phyloP scores from a whole-genome alignment of 2,888 invertebrate species.

The Hylaea fasciaria region DNA sequence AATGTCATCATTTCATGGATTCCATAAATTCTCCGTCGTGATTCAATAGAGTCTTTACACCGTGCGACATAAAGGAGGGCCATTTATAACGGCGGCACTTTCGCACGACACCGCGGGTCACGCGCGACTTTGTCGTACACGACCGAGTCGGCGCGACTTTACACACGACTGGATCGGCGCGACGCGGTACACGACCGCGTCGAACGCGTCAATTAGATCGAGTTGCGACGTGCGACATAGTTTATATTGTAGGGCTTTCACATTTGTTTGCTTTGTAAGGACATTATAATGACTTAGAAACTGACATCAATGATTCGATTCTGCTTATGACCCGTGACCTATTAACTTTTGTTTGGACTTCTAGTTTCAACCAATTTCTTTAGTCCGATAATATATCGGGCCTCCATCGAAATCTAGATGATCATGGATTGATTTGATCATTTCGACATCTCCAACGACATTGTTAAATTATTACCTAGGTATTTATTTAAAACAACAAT shows the following conservation, averaged over 20 bases:
- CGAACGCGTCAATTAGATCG: constrained; percentile 49
- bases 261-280: constrained; percentile 15
- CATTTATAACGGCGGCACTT: constrained; percentile 46
- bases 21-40: constrained; percentile 45
- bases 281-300: constrained; percentile 4
- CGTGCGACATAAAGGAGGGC: constrained; percentile 40
- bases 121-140: constrained; percentile 40
- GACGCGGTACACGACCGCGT: constrained; percentile 36
- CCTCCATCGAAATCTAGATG: too few species aligned
- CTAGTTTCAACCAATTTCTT: too few species aligned
- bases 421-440: too few species aligned
- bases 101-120: constrained; percentile 46
- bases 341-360: neutral
- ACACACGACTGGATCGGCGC: constrained; percentile 34
- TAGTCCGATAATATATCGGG: too few species aligned
- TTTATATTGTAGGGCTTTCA: constrained; percentile 20
- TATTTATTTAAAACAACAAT: too few species aligned
- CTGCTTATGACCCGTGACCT: neutral
- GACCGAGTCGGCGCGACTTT: constrained; percentile 31
- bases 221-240: constrained; percentile 33
- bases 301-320: constrained; percentile 1
- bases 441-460: too few species aligned
- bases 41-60: constrained; percentile 46
- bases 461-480: too few species aligned
- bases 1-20: constrained; percentile 42